Evolutionary conservation across 1,140 invertebrate species (phyloP), one percentile per base, ranked within the genome.

Genomic region (Aricia agestis): DNA sequence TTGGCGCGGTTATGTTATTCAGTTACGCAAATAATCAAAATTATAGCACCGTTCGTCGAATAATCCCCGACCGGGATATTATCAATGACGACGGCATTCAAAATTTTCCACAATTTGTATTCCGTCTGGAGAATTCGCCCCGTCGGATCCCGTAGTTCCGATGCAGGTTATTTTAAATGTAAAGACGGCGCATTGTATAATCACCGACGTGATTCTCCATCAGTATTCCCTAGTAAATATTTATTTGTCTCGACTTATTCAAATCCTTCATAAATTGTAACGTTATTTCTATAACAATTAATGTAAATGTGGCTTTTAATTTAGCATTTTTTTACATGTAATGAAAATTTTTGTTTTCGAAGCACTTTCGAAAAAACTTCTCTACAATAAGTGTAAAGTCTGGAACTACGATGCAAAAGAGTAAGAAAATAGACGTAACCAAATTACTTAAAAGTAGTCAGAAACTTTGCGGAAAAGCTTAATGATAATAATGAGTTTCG

Each of bases 101-200:
- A 85, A 91, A 89, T 85, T 88, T 88, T 90, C 86, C 84, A 86
- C 84, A 69, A 88, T 89, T 86, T 83, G 83, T 91, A 91, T 91
- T 89, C 87, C 72, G 83, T 89, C 85, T 89, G 82, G 87, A 89
- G 82, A 84, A 87, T 88, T 85, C 82, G 80, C 83, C 80, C 78
- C 81, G 79, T 79, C 81, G 79, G 74, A 80, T 84, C 78, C 82
- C 82, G 81, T 85, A 87, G 82, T 87, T 85, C 85, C 78, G 81
- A 86, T 88, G 89, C 83, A 89, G 82, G 81, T 81, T 87, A 89
- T 86, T 90, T 89, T 86, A 85, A 86, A 91, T 89, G 86, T 85
- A 87, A 89, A 89, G 80, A 82, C 81, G 83, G 79, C 81, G 81
- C 82, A 82, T 89, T 89, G 87, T 85, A 90, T 90, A 90, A 91